Conservation (phyloP, 1,140 invertebrate species). For the Chironomus striatipennis region DNA sequence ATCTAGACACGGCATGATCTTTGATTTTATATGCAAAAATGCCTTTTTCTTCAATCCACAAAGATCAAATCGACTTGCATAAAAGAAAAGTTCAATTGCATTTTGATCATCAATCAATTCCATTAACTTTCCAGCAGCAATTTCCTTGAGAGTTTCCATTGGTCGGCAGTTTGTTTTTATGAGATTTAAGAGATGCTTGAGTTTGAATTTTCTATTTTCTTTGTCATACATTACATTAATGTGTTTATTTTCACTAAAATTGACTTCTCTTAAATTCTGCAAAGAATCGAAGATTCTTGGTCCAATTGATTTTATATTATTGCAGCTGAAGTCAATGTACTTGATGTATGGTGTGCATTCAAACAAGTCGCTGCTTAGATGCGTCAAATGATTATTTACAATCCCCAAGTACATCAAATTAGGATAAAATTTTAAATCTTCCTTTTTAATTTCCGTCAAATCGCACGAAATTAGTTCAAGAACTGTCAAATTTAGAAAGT, state of each 20-base stretch:
- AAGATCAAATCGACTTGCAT: not conserved
- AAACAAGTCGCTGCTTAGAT: no score
- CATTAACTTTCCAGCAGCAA: not conserved
- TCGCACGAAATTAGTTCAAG: no score
- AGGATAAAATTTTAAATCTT: no score
- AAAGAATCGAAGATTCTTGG: not conserved
- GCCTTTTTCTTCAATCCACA: not conserved
- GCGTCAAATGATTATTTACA: no score
- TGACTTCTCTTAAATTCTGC: not conserved
- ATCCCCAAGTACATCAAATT: no score
- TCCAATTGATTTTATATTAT: not conserved
- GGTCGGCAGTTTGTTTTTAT: not conserved
- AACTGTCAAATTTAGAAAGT: no score
- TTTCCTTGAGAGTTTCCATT: not conserved
- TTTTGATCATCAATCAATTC: not conserved
- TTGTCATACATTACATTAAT: no score
- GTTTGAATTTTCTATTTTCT: no score
- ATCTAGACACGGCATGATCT: not conserved
- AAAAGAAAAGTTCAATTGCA: not conserved
- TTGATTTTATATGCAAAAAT: not conserved
- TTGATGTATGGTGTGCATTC: no score
- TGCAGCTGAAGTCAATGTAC: no score
- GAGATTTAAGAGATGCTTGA: not conserved
- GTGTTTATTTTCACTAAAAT: not conserved
- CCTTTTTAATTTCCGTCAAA: no score